Evolutionary conservation across 2,797 vertebrate genomes (phyloP).

Genomic region (Gallinago nigripennis): DNA sequence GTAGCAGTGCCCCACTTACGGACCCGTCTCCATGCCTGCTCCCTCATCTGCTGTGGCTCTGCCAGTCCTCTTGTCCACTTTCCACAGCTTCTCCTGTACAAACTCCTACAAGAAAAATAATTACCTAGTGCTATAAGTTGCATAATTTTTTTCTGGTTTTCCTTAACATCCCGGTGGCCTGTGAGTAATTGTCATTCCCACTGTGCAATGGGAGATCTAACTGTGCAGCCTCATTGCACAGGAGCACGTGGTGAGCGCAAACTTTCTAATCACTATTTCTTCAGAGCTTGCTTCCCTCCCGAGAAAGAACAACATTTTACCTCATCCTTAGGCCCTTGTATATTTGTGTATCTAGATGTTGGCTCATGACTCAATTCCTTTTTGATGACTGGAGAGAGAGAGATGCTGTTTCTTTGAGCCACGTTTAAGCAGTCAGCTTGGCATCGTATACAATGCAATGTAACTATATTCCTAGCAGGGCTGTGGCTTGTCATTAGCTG

Average conservation of each 20-base stretch:
- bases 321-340: background rate
- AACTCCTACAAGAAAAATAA: background rate
- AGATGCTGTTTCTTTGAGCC: background rate
- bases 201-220: background rate
- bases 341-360: background rate
- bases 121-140: background rate
- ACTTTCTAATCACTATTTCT: background rate
- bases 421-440: background rate
- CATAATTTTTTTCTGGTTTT: background rate
- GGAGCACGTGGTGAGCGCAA: background rate
- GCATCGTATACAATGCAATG: background rate
- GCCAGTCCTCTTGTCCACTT: background rate
- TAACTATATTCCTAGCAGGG: accelerated
- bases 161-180: background rate
- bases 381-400: background rate
- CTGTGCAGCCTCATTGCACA: background rate
- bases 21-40: background rate
- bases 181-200: background rate
- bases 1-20: background rate
- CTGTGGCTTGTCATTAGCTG: background rate
- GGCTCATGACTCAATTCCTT: background rate
- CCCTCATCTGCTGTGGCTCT: background rate
- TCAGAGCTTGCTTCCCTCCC: background rate
- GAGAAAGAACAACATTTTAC: background rate
- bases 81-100: background rate